Conservation (phyloP, 64 coral and sea anemone species). For the Pocillopora damicornis region DNA sequence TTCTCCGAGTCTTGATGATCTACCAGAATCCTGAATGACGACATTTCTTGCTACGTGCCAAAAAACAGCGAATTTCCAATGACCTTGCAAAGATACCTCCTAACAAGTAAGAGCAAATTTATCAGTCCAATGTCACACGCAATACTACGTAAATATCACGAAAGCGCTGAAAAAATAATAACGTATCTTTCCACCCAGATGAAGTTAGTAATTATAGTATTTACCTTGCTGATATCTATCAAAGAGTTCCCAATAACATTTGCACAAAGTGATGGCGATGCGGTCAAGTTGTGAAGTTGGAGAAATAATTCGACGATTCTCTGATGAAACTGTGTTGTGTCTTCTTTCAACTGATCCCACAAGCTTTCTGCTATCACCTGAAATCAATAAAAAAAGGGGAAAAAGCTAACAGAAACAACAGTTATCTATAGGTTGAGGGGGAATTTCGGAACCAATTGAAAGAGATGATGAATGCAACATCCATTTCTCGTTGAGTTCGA, state of each 20-base stretch:
- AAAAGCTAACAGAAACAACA: too few species aligned
- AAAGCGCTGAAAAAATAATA: too few species aligned
- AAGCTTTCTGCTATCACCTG: slow-evolving; percentile 93
- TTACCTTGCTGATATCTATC: slow-evolving; percentile 73
- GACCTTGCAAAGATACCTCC: slow-evolving; percentile 70
- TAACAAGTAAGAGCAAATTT: background rate
- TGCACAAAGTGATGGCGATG: slow-evolving; percentile 75
- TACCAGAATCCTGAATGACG: slow-evolving; percentile 70
- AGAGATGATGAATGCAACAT: too few species aligned
- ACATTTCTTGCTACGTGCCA: slow-evolving; percentile 94
- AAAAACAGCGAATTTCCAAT: slow-evolving; percentile 93
- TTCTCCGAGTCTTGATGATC: slow-evolving; percentile 73
- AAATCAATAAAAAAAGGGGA: background rate
- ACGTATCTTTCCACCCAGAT: background rate
- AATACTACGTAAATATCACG: too few species aligned
- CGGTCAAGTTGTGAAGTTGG: slow-evolving; percentile 89
- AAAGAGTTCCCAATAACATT: slow-evolving; percentile 91
- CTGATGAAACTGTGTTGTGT: slow-evolving; percentile 65
- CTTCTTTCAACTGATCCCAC: slow-evolving; percentile 56
- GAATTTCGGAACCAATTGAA: too few species aligned
- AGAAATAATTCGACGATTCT: slow-evolving; percentile 87
- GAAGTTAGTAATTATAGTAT: background rate
- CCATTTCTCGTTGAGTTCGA: too few species aligned
- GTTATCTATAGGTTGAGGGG: too few species aligned
- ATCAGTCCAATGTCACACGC: too few species aligned